Evolutionary conservation across 2,888 invertebrate species (phyloP).

Genomic region (Drosophila anomalata): DNA sequence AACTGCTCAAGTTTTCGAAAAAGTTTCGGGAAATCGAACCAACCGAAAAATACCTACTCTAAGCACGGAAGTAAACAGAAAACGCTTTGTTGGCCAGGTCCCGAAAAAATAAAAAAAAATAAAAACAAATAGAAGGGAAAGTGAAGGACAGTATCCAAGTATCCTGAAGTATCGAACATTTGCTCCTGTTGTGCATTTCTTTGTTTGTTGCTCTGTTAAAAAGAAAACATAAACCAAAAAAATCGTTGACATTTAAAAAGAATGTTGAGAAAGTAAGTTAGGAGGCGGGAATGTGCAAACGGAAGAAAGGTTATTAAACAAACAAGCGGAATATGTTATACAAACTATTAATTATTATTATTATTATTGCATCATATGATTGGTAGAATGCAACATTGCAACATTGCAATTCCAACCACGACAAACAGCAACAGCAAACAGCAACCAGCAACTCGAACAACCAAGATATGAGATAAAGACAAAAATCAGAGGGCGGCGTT

Average conservation of each 20-base stretch:
- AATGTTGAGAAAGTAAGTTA: constrained; percentile 58
- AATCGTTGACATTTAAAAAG: constrained; percentile 62
- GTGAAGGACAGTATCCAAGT: constrained; percentile 10
- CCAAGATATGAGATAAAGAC: constrained; percentile 66
- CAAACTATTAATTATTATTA: constrained; percentile 59
- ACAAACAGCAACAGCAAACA: constrained; percentile 29
- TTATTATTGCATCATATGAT: constrained; percentile 62
- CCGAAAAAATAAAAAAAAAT: not conserved
- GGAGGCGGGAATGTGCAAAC: constrained; percentile 10
- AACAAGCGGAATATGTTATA: constrained; percentile 65
- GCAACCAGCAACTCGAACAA: constrained; percentile 56
- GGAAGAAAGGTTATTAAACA: constrained; percentile 19
- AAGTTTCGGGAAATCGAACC: not conserved
- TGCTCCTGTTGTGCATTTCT: constrained; percentile 75
- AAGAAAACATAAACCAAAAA: constrained; percentile 25
- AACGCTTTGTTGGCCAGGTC: constrained; percentile 64
- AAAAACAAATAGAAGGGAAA: constrained; percentile 40
- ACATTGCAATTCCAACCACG: constrained; percentile 55
- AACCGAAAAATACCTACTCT: constrained; percentile 45
- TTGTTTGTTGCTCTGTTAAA: constrained; percentile 77
- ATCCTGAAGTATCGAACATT: constrained; percentile 56
- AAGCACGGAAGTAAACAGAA: constrained; percentile 50
- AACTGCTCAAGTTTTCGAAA: constrained; percentile 69
- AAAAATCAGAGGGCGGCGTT: constrained; percentile 72
- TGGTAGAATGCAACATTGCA: constrained; percentile 57